phyloP scores from a whole-genome alignment of 2,888 invertebrate species.

The Sarcophaga subvicina region DNA sequence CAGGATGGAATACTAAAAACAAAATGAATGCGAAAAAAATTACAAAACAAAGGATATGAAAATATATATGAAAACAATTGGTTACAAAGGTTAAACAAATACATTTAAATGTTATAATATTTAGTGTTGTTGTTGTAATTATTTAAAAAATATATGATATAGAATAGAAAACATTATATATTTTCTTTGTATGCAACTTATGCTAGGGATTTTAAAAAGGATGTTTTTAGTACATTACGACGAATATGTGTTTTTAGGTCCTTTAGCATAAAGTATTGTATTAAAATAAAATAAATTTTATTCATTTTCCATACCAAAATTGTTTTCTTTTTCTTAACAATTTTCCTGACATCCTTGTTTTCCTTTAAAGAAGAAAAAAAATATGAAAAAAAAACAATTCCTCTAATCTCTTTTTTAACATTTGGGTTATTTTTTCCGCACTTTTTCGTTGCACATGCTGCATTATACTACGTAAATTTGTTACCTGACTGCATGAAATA shows the following conservation, averaged over 20 bases:
- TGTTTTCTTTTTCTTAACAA: neutral
- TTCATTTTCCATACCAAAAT: constrained; percentile 24
- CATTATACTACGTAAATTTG: constrained; percentile 53
- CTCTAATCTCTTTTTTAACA: constrained; percentile 45
- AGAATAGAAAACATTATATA: too few species aligned
- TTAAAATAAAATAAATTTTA: constrained; percentile 42
- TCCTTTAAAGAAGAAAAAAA: neutral
- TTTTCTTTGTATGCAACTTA: too few species aligned
- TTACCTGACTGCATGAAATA: constrained; percentile 63
- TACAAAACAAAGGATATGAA: neutral
- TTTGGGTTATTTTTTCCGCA: constrained; percentile 15
- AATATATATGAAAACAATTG: constrained; percentile 37
- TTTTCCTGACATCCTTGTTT: constrained; percentile 28
- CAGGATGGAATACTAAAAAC: neutral
- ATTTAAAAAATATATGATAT: too few species aligned
- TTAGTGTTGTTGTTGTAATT: neutral
- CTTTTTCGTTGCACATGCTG: constrained; percentile 39
- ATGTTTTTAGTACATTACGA: too few species aligned
- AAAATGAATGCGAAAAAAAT: neutral
- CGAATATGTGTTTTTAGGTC: constrained; percentile 47
- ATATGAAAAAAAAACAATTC: constrained; percentile 1
- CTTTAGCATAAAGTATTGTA: constrained; percentile 1
- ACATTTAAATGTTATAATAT: constrained; percentile 12
- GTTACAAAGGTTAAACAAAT: constrained; percentile 55
- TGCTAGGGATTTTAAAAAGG: too few species aligned